A percentile compares a stretch with the other conserved stretches of the same genome.
Conservation (phyloP, 2,888 invertebrate species). For the Drosophila putrida region DNA sequence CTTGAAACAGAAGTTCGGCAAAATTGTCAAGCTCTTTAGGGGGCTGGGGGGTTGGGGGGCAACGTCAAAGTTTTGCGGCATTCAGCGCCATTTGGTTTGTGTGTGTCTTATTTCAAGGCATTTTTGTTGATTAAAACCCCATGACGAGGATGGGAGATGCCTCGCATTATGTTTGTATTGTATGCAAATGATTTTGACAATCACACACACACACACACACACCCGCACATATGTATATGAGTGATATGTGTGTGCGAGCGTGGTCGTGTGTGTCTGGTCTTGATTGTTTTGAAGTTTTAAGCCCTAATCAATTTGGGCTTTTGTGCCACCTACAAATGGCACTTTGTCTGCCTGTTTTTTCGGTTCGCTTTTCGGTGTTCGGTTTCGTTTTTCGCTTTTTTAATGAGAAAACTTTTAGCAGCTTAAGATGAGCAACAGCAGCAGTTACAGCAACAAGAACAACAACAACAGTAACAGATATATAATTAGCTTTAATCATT, state of each 20-base stretch:
- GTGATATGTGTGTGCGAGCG: constrained; percentile 7
- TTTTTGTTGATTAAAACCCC: constrained; percentile 75
- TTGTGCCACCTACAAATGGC: constrained; percentile 50
- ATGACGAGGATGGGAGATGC: constrained; percentile 24
- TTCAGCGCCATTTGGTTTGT: constrained; percentile 57
- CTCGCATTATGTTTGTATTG: constrained; percentile 55
- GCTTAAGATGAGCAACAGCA: constrained; percentile 34
- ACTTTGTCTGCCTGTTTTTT: constrained; percentile 32
- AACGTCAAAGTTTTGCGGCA: constrained; percentile 58
- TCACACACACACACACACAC: not conserved
- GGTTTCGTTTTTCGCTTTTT: constrained; percentile 36
- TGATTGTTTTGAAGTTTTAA: constrained; percentile 78
- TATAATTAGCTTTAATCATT: constrained; percentile 74
- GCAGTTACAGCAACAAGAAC: constrained; percentile 15
- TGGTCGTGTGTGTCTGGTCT: constrained; percentile 48
- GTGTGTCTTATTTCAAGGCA: constrained; percentile 43
- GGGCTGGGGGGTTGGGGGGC: not conserved
- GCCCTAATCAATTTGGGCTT: constrained; percentile 80
- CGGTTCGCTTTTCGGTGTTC: constrained; percentile 31
- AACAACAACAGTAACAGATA: constrained; percentile 18
- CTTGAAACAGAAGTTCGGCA: constrained; percentile 42
- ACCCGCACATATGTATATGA: constrained; percentile 9
- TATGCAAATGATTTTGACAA: constrained; percentile 63
- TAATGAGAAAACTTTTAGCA: constrained; percentile 76
- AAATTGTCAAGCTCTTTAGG: constrained; percentile 48